Evolutionary conservation across 2,113 vertebrate genomes (phyloP), one percentile per base, ranked within the genome.

Genomic region (Madoqua kirkii): DNA sequence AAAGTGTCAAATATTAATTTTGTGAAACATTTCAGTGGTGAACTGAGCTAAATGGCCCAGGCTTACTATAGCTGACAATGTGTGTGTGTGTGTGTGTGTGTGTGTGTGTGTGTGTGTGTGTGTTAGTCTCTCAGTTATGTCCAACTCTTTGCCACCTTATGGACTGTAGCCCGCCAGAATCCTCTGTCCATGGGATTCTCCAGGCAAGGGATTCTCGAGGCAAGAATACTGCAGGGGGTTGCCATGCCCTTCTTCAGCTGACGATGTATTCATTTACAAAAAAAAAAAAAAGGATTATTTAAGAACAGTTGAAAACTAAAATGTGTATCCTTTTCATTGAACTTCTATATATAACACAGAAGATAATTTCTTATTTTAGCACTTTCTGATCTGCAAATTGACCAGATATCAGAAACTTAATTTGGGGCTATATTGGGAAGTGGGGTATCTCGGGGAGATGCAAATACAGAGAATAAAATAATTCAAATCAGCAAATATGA

Each of bases 211-310:
- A 74, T 43, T 74, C 71, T 74, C 11, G 36, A 76, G 40, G 40
- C 36, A 76, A 43, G 71, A 76, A 76, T 7, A 76, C 6, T 76
- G 23, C 21, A 43, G 23, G 27, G 71, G 40, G 71, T 43, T 43
- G 40, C 71, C 36, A 43, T 27, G 71, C 12, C 12, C 6, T 14
- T 43, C 21, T 76, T 43, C 71, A 67, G n/a, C 9, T 59, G n/a
- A 86, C 9, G 16, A 9, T 64, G 19, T 55, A 83, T 78, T 78
- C 55, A 62, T 40, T 64, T 43, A n/a, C 1, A 84, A 93, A 55
- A 57, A 62, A 92, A 91, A 79, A 93, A 60, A 57, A 71, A 95
- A 89, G 16, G 25, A 78, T 94, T 87, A 89, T n/a, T 88, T n/a
- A 92, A 78, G 25, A 85, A 74, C 3, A 31, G 27, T 0, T 55